Evolutionary conservation across 2,888 invertebrate species (phyloP), one percentile per base, ranked within the genome.

Genomic region (Volucella inflata): DNA sequence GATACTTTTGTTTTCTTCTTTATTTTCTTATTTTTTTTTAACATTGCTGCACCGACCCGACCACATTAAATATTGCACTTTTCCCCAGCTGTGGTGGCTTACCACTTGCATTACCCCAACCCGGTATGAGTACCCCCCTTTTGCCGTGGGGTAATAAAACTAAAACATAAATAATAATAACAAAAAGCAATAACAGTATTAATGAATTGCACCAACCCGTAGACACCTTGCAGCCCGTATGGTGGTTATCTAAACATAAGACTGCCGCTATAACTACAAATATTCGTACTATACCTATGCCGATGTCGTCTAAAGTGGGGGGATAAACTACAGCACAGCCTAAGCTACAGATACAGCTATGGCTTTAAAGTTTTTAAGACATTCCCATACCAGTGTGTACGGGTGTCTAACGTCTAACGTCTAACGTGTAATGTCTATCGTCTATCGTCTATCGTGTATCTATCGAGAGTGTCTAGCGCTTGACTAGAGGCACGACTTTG

Each of bases 161-260:
- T 38, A 67, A 83, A 72, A 42, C 67, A 85, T 72, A 80, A 59
- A 64, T 67, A 80, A 64, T 67, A 80, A 64, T 64, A 55, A 60
- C 55, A 76, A 81, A 76, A 76, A 71, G 16, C 70, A 71, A 65
- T 70, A 76, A 71, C 71, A 85, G 51, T 77, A 72, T 72, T 85
- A 81, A 85, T 85, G 85, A 81, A 85, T 81, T 81, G 81, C 80
- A 71, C 38, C 74, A 60, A 81, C 72, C 67, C 81, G 85, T 62
- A 85, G 85, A 85, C 85, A 85, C 85, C 85, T 85, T 85, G 85
- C 81, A 81, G 76, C 51, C 76, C 72, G 51, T 72, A 51, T 65
- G 59, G 50, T 42, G 64, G 74, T 68, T 68, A 51, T 30, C 44
- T 60, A 17, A 46, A 40, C 17, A 60, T 53, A 62, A 53, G 46